Evolutionary conservation across 2,113 vertebrate species (phyloP).

Genomic region (Thryonomys swinderianus): DNA sequence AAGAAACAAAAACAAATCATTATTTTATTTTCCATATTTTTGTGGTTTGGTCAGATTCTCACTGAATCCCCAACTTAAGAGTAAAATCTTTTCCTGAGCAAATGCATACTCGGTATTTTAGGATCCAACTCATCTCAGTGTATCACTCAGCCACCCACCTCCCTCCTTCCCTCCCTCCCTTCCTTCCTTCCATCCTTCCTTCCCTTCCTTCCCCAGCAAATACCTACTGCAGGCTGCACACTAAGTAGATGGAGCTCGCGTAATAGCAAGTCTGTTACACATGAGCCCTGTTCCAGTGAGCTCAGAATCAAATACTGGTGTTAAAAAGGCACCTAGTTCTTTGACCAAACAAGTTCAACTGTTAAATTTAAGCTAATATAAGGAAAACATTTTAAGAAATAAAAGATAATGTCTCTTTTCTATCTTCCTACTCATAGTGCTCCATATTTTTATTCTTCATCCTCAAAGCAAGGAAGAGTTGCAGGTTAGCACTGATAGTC

Average conservation of each 20-base stretch:
- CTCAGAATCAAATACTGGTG: not conserved
- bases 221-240: not conserved
- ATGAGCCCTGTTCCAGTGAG: not conserved
- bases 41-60: not conserved
- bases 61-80: not conserved
- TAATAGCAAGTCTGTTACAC: not conserved
- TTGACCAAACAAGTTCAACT: not conserved
- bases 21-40: not conserved
- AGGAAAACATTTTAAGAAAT: not conserved
- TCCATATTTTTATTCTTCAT: not conserved
- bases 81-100: not conserved
- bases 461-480: not conserved
- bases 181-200: not conserved
- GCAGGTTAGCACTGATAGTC: not conserved
- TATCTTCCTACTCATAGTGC: not conserved
- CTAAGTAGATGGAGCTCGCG: not conserved
- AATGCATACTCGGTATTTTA: not conserved
- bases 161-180: not conserved
- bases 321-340: not conserved
- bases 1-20: not conserved
- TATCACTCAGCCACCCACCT: not conserved
- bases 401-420: not conserved
- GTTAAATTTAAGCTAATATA: not conserved
- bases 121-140: not conserved
- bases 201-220: not conserved